Evolutionary conservation across 2,888 invertebrate genomes (phyloP).

Genomic region (Heliconius sara): DNA sequence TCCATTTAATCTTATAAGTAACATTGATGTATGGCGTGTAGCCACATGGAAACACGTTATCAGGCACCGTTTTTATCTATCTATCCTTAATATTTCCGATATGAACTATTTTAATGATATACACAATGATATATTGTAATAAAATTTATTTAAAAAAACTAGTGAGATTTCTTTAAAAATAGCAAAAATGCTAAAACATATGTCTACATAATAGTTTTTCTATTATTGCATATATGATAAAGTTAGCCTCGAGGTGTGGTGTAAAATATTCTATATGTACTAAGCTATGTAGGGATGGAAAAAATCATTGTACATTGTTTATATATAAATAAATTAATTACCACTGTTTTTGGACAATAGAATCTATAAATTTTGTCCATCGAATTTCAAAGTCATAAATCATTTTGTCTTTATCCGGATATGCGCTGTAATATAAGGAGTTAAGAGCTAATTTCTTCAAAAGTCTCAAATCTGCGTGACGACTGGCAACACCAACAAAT

Average conservation of each 20-base stretch:
- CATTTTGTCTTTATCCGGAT: conserved; percentile 72
- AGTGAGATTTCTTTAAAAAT: conserved; percentile 12
- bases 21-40: background rate
- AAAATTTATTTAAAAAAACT: background rate
- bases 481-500: conserved; percentile 89
- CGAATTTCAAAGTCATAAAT: conserved; percentile 71
- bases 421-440: conserved; percentile 87
- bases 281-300: background rate
- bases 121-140: background rate
- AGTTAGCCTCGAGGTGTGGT: background rate
- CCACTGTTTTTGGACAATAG: conserved; percentile 58
- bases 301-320: background rate
- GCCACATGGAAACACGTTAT: background rate
- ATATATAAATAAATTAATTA: conserved; percentile 40
- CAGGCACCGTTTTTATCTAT: background rate
- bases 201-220: background rate
- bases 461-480: conserved; percentile 86
- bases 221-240: background rate
- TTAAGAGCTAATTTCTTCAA: conserved; percentile 90
- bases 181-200: background rate
- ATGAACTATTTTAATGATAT: background rate
- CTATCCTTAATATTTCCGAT: background rate
- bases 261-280: background rate
- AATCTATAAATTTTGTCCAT: conserved; percentile 72
- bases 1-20: conserved; percentile 4